Conservation (phyloP, 2,888 invertebrate species). For the Chrysotoxum bicinctum region DNA sequence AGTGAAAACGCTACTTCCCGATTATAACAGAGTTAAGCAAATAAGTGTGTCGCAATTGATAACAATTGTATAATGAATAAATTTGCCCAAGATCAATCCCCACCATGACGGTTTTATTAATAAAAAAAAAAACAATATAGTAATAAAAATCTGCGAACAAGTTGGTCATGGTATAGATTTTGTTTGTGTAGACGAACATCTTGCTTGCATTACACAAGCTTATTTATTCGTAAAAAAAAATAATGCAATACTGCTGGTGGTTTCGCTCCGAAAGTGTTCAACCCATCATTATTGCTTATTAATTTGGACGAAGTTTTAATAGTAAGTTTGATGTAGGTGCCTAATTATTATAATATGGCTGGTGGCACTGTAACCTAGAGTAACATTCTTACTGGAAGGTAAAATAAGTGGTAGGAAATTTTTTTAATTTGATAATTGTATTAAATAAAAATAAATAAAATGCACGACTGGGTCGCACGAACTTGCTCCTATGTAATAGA, state of each 20-base stretch:
- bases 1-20: constrained; percentile 1
- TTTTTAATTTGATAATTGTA: too few species aligned
- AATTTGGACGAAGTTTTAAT: background rate
- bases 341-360: background rate
- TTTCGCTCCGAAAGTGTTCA: background rate
- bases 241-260: background rate
- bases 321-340: background rate
- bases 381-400: background rate
- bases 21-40: constrained; percentile 3
- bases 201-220: background rate
- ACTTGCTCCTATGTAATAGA: too few species aligned
- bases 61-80: constrained; percentile 10
- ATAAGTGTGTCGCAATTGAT: background rate
- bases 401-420: too few species aligned
- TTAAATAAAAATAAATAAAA: too few species aligned
- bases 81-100: background rate
- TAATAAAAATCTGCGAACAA: background rate
- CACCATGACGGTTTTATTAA: background rate
- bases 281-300: background rate
- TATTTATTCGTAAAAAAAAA: background rate
- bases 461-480: too few species aligned
- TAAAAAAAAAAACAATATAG: background rate
- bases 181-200: background rate
- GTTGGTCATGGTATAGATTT: background rate
- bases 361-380: background rate